These are phyloP conservation scores for Aporophyla nigra DNA, from an alignment of 2,888 invertebrate genomes.

Conservation along the genomic window DNA sequence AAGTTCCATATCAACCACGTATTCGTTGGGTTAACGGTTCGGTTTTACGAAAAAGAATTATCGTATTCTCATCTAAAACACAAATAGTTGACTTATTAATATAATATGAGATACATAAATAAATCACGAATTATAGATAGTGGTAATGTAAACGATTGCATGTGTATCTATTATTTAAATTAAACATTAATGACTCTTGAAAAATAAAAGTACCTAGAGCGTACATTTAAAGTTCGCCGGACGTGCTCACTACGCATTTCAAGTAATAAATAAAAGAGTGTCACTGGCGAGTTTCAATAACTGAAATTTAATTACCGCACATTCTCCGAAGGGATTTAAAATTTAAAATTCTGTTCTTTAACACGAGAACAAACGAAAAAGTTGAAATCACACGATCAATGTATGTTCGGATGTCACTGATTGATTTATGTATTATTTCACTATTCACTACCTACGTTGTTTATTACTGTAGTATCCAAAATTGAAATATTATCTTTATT, in stretches of 20 bases:
- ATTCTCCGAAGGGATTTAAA: conserved; percentile 12
- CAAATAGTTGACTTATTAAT: no score
- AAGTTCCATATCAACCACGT: no score
- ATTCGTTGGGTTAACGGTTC: no score
- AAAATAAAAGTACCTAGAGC: no score
- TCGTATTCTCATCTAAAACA: no score
- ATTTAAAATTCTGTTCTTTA: conserved; percentile 47
- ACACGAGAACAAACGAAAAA: conserved; percentile 27
- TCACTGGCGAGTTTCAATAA: conserved; percentile 34
- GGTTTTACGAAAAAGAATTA: no score
- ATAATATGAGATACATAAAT: neutral
- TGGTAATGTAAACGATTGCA: neutral
- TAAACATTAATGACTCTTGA: neutral
- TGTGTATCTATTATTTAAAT: neutral
- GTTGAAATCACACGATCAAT: conserved; percentile 15
- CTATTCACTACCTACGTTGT: conserved; percentile 43
- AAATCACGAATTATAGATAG: neutral
- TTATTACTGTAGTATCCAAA: conserved; percentile 28
- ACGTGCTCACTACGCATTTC: conserved; percentile 18
- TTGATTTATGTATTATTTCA: conserved; percentile 57
- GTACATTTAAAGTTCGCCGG: neutral
- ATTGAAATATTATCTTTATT: neutral
- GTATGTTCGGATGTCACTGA: conserved; percentile 44
- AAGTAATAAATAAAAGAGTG: conserved; percentile 33
- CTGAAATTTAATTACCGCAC: conserved; percentile 26